Base-by-base conservation (phyloP, 2,113 vertebrate genomes). In the Microtus montanus region DNA sequence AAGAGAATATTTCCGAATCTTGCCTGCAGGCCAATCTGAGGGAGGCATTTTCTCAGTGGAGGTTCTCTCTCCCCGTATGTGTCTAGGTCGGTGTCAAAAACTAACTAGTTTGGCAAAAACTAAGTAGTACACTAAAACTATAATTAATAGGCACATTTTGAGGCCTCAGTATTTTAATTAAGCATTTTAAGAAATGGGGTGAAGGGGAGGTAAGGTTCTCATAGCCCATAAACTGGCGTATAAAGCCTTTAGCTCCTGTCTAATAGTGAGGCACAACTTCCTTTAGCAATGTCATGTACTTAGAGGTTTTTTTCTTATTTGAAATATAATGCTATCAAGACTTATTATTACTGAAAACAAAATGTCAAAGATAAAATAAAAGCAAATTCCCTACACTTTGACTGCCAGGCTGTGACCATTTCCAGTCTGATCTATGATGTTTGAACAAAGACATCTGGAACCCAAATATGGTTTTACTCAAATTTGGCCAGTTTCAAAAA, bases 191-290 rank as follows among this genome's bases (percentile, higher is more conserved):
- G 49, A 85, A 95, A 30, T 63, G 47, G 19, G 41, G 85, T 83
- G 17, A 28, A 13, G 30, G 28, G 28, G 20, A 88, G 92, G 26
- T 41, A 61, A 87, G 68, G 87, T n/a, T 8, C 10, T 95, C 68
- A 44, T 3, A 74, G 54, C 5, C 52, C 70, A 66, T 41, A 92
- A 91, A 87, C 41, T 80, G 12, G 30, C 79, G 70, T 74, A n/a
- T 78, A 68, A 78, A 77, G 33, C 49, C 74, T 90, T 93, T 28
- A 44, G 20, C 44, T 77, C n/a, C 41, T 63, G 44, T n/a, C 33
- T 13, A 95, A 84, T 64, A 75, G 70, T 41, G 30, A 89, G 35
- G 58, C 47, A 84, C 19, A 24, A 35, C 63, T 96, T 95, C 58
- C 58, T 38, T 33, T 75, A 91, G 85, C 58, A 61, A 58, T 41